These are phyloP conservation scores for Lepidurus packardi DNA, from an alignment of 1,140 invertebrate genomes.

Conservation along the genomic window DNA sequence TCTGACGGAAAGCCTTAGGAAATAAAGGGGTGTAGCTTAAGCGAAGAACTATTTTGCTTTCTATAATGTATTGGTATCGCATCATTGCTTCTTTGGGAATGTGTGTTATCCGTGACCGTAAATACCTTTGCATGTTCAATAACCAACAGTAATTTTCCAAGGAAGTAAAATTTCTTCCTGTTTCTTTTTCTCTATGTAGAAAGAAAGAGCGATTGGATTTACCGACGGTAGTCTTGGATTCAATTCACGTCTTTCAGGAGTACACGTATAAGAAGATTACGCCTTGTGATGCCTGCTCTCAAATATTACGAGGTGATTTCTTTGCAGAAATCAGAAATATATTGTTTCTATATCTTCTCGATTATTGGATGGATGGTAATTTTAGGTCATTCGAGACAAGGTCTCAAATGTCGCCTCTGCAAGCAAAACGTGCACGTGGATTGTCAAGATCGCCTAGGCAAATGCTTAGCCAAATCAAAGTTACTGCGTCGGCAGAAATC, in stretches of 20 bases:
- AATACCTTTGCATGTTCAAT: too few relatives aligned
- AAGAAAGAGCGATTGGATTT: background rate
- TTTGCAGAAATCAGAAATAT: background rate
- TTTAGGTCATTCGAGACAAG: slow-evolving; percentile 83
- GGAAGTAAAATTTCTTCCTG: too few relatives aligned
- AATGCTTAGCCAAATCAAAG: slow-evolving; percentile 73
- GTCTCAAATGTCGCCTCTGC: slow-evolving; percentile 78
- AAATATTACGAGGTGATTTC: slow-evolving; percentile 71
- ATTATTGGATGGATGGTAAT: slow-evolving; percentile 23
- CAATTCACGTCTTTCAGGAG: slow-evolving; percentile 74
- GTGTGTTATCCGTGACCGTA: too few relatives aligned
- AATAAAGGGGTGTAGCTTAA: too few relatives aligned
- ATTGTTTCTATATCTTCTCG: background rate
- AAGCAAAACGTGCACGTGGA: slow-evolving; percentile 87
- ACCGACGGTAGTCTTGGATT: background rate
- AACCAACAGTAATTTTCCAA: too few relatives aligned
- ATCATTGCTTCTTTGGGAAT: too few relatives aligned
- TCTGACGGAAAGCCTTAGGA: too few relatives aligned
- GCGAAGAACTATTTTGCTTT: too few relatives aligned
- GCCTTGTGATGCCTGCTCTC: slow-evolving; percentile 86
- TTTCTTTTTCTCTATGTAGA: background rate
- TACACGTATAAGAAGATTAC: slow-evolving; percentile 94
- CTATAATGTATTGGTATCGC: too few relatives aligned
- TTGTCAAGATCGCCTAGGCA: slow-evolving; percentile 71
- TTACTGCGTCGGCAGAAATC: slow-evolving; percentile 80